A percentile compares a stretch with the other conserved stretches of the same genome.
These are phyloP conservation scores for Reinhardtius hippoglossoides DNA, from an alignment of 2,113 vertebrate genomes.

Conservation along the genomic window DNA sequence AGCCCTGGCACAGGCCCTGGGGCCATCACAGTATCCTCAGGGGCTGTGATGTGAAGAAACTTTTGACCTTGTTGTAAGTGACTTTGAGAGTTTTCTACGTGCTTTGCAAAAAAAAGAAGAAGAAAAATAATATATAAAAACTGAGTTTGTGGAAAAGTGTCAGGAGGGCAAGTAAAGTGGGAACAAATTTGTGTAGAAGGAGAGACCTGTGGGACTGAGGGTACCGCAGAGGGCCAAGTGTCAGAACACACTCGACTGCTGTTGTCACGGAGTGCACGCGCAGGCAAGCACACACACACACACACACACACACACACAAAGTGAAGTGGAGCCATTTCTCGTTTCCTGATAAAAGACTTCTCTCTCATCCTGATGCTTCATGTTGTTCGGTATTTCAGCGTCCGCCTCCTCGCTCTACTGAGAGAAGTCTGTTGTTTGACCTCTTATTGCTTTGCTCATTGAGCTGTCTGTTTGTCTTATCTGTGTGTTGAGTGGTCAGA, in stretches of 20 bases:
- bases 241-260: conserved; percentile 15
- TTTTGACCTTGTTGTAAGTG: conserved; percentile 17
- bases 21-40: neutral
- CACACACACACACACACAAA: neutral
- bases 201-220: conserved; percentile 47
- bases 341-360: conserved; percentile 2
- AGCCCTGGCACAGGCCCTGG: neutral
- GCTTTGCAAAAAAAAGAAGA: conserved; percentile 34
- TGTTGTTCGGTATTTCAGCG: neutral
- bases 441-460: too few relatives aligned
- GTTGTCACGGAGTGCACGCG: neutral
- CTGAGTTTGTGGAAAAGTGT: conserved; percentile 33
- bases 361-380: neutral
- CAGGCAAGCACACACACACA: neutral
- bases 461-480: too few relatives aligned
- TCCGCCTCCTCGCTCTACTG: too few relatives aligned
- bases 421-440: too few relatives aligned
- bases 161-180: conserved; percentile 41
- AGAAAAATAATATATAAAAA: conserved; percentile 42
- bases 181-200: conserved; percentile 17
- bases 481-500: too few relatives aligned
- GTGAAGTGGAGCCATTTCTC: neutral
- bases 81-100: conserved; percentile 52
- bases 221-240: conserved; percentile 37
- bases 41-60: neutral